Evolutionary conservation across 2,797 vertebrate species (phyloP).

Genomic region (Lagothrix lagotricha): DNA sequence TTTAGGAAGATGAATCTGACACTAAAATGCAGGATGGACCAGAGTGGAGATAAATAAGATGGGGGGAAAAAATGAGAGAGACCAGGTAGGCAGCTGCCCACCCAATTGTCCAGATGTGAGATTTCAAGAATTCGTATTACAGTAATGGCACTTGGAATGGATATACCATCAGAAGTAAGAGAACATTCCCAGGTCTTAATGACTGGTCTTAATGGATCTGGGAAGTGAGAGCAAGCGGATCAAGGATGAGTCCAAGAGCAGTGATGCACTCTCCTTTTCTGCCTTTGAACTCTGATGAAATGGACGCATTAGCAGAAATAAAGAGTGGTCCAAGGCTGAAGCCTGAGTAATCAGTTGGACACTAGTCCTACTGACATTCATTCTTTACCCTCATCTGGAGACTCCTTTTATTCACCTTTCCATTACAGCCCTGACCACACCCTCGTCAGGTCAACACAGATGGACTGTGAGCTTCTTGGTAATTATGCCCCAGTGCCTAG

Average conservation of each 20-base stretch:
- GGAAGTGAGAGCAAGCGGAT: background rate
- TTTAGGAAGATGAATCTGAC: background rate
- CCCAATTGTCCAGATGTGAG: background rate
- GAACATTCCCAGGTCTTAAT: background rate
- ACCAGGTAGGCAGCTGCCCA: background rate
- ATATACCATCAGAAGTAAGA: background rate
- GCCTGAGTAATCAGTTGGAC: background rate
- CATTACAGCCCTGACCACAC: background rate
- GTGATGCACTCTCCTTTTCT: background rate
- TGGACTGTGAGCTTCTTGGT: background rate
- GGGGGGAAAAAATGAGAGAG: background rate
- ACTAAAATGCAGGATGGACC: background rate
- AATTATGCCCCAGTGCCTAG: background rate
- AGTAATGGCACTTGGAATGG: background rate
- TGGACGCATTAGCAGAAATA: background rate
- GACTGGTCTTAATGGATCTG: background rate
- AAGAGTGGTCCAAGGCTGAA: background rate
- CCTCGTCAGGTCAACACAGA: background rate
- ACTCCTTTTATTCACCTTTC: background rate
- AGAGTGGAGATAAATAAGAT: background rate
- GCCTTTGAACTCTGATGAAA: background rate
- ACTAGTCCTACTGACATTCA: background rate
- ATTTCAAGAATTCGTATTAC: background rate
- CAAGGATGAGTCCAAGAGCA: background rate
- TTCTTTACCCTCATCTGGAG: background rate